phyloP scores from a whole-genome alignment of 2,888 invertebrate genomes.

The Eupithecia tripunctaria region DNA sequence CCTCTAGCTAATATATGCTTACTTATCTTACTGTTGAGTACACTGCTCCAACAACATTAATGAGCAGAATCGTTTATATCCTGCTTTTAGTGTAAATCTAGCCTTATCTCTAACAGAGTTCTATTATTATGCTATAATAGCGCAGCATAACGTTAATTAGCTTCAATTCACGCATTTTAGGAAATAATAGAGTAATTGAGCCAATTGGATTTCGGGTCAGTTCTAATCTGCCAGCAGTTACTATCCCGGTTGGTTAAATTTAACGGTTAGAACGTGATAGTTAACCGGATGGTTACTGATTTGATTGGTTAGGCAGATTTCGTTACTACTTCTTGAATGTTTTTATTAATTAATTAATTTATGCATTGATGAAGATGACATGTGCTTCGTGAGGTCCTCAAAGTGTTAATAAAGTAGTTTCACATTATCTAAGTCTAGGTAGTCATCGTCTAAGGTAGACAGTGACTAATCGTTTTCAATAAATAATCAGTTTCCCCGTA shows the following conservation, averaged over 20 bases:
- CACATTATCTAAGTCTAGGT: neutral
- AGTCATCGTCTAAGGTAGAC: no score
- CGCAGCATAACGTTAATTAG: constrained; percentile 41
- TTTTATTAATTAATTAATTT: neutral
- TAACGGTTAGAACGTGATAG: neutral
- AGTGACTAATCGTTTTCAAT: neutral
- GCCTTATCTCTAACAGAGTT: constrained; percentile 23
- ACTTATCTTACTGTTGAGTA: no score
- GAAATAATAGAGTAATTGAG: constrained; percentile 36
- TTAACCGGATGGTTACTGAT: neutral
- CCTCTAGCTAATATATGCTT: no score
- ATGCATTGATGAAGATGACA: neutral
- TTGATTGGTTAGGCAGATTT: neutral
- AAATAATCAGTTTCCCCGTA: neutral
- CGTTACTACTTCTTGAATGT: neutral
- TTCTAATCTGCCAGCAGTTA: constrained; percentile 26
- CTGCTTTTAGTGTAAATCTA: constrained; percentile 12
- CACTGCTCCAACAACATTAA: neutral
- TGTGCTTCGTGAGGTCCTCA: neutral
- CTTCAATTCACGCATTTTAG: constrained; percentile 38
- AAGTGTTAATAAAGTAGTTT: neutral
- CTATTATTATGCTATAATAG: constrained; percentile 34
- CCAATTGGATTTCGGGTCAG: constrained; percentile 35
- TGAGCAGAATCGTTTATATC: neutral
- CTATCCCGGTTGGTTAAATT: constrained; percentile 16